phyloP scores from a whole-genome alignment of 1,140 invertebrate species.

The Drosophila arizonae region DNA sequence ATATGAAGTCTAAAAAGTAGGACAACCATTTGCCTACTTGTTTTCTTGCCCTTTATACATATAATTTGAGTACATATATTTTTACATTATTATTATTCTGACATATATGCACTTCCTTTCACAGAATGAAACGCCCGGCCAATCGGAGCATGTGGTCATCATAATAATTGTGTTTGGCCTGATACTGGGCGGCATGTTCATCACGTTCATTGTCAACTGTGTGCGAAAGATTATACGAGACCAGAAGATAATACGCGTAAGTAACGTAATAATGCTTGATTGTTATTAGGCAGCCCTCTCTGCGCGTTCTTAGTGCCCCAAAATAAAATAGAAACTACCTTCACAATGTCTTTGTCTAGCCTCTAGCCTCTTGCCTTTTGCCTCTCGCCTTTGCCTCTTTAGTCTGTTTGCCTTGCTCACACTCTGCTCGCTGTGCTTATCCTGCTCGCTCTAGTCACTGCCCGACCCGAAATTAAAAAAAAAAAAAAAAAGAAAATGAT shows the following conservation, averaged over 20 bases:
- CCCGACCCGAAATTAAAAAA: background rate
- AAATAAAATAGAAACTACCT: background rate
- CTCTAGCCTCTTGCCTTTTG: conserved; percentile 6
- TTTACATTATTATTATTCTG: conserved; percentile 4
- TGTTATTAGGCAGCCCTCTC: conserved; percentile 18
- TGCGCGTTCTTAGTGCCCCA: conserved; percentile 3
- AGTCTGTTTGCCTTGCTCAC: conserved; percentile 31
- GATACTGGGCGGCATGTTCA: conserved; percentile 93
- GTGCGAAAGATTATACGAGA: conserved; percentile 92
- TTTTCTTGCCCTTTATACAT: too few relatives aligned
- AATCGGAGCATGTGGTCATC: conserved; percentile 90
- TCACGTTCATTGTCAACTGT: conserved; percentile 93
- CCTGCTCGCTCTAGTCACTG: conserved; percentile 22
- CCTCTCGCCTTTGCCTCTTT: conserved; percentile 17
- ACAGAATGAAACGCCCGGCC: conserved; percentile 49
- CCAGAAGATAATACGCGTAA: conserved; percentile 92
- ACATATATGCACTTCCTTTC: background rate
- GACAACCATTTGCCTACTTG: too few relatives aligned
- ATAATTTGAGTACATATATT: too few relatives aligned
- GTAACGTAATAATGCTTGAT: conserved; percentile 45
- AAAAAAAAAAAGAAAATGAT: too few relatives aligned
- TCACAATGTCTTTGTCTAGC: conserved; percentile 6
- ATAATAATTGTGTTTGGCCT: conserved; percentile 94
- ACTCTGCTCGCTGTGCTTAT: conserved; percentile 55
- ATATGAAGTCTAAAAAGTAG: too few relatives aligned